Conservation (phyloP, 2,797 vertebrate species). For the Gobio occitaniae region DNA sequence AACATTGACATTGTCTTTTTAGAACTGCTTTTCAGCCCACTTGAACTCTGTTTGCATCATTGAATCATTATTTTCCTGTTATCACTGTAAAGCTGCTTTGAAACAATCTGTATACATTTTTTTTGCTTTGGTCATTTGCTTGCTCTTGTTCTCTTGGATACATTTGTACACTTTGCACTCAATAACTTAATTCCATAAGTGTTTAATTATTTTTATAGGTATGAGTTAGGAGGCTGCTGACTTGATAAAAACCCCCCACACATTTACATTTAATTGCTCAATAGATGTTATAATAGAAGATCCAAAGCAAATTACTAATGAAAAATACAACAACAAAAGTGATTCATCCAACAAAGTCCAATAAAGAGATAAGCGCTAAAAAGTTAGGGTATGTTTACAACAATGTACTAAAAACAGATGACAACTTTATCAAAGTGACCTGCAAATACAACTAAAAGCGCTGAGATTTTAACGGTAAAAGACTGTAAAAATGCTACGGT, state of each 20-base stretch:
- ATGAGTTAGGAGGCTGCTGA: background rate
- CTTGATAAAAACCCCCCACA: too few species aligned
- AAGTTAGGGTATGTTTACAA: too few species aligned
- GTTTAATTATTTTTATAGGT: background rate
- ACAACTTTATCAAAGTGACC: too few species aligned
- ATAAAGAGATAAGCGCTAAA: background rate
- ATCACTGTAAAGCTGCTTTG: background rate
- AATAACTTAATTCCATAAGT: background rate
- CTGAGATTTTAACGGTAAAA: too few species aligned
- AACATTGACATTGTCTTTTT: too few species aligned
- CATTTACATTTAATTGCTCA: background rate
- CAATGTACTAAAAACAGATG: too few species aligned
- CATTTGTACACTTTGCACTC: background rate
- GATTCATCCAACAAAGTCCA: background rate
- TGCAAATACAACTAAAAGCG: too few species aligned
- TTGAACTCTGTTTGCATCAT: too few species aligned
- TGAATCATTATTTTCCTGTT: too few species aligned
- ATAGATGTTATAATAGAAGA: background rate
- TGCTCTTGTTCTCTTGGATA: background rate
- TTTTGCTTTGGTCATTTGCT: too few species aligned
- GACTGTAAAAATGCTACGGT: too few species aligned
- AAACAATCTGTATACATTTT: background rate
- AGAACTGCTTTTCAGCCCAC: background rate
- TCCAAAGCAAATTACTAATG: background rate
- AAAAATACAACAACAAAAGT: background rate